phyloP scores from a whole-genome alignment of 2,888 invertebrate genomes.

The Dysmachus trigonus region DNA sequence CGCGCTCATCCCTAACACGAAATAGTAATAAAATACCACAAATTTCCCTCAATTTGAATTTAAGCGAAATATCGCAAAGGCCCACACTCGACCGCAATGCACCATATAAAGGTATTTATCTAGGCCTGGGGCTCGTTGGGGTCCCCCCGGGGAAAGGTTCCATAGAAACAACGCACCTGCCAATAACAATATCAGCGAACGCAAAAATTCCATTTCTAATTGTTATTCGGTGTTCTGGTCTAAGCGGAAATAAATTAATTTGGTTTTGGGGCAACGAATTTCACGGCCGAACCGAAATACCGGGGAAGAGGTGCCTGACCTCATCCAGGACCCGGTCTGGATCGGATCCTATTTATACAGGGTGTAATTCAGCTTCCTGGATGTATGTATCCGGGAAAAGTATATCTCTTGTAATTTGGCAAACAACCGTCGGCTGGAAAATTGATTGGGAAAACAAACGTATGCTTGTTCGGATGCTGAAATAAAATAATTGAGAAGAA shows the following conservation, averaged over 20 bases:
- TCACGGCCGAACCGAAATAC: not conserved
- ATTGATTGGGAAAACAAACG: constrained; percentile 9
- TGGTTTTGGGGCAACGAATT: not conserved
- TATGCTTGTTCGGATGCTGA: not conserved
- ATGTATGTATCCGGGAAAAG: not conserved
- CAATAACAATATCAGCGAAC: not conserved
- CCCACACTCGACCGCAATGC: not conserved
- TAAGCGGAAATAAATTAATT: constrained; percentile 12
- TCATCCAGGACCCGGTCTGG: not conserved
- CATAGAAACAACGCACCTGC: not conserved
- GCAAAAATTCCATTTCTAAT: not conserved
- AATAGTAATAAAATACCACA: not conserved
- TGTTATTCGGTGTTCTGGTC: not conserved
- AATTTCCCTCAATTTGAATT: not conserved
- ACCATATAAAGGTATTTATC: not conserved
- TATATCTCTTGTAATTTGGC: not conserved
- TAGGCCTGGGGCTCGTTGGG: not conserved
- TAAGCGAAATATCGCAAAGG: not conserved
- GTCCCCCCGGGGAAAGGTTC: not conserved
- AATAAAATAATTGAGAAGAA: not conserved
- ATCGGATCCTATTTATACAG: not conserved
- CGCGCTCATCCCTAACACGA: not conserved
- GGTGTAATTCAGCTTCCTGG: not conserved
- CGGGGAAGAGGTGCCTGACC: not conserved
- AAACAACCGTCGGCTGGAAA: not conserved